phyloP scores from a whole-genome alignment of 2,888 invertebrate species.

The Acronicta aceris region DNA sequence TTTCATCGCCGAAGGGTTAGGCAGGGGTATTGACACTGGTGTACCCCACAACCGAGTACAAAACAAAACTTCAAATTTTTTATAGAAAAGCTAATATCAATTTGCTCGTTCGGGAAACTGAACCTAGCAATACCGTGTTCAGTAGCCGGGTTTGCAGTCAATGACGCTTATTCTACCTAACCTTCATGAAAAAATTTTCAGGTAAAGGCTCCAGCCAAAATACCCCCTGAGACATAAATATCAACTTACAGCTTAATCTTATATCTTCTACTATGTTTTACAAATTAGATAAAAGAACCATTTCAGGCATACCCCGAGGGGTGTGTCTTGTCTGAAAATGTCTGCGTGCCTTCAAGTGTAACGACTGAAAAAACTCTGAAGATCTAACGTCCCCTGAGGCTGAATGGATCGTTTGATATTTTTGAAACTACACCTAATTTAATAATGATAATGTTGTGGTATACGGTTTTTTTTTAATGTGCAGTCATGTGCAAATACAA shows the following conservation, averaged over 20 bases:
- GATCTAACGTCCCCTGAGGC: conserved; percentile 23
- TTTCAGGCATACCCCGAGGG: conserved; percentile 26
- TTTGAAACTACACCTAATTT: background rate
- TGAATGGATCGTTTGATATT: conserved; percentile 4
- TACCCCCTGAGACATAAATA: conserved; percentile 17
- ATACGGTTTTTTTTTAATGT: no score
- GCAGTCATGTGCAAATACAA: no score
- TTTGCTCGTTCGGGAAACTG: no score
- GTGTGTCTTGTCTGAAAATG: conserved; percentile 24
- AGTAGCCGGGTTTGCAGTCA: no score
- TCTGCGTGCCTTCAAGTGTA: conserved; percentile 12
- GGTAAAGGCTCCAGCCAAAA: background rate
- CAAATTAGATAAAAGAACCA: conserved; percentile 46
- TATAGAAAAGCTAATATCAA: no score
- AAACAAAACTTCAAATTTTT: no score
- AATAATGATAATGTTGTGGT: no score
- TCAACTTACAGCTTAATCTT: conserved; percentile 35
- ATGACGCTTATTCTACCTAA: background rate
- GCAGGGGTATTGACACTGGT: no score
- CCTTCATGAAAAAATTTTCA: conserved; percentile 2
- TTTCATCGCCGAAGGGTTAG: no score
- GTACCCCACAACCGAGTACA: no score
- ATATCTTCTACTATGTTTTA: conserved; percentile 38
- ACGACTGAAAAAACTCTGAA: conserved; percentile 14
- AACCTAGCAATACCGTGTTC: no score